Conservation (phyloP, 2,797 vertebrate species). For the Eulemur mongoz region DNA sequence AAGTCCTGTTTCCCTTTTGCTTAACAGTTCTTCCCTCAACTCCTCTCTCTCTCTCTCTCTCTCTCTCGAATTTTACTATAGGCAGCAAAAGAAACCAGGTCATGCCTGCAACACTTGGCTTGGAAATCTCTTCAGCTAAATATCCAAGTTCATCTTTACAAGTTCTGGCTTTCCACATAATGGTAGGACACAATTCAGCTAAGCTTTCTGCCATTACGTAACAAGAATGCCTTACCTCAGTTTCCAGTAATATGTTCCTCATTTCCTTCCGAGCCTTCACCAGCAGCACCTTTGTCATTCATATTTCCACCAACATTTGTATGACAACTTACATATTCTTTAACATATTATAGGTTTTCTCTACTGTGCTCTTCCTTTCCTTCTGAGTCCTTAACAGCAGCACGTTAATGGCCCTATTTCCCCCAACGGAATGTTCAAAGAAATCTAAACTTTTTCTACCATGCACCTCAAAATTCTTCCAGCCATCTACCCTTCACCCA, state of each 20-base stretch:
- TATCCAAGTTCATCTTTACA: no score
- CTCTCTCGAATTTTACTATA: neutral
- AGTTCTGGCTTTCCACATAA: neutral
- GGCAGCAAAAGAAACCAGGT: neutral
- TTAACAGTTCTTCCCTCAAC: neutral
- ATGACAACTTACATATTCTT: neutral
- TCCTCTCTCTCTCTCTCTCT: neutral
- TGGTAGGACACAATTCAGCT: neutral
- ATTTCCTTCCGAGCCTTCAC: neutral
- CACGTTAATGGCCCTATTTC: neutral
- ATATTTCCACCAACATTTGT: neutral
- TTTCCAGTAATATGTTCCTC: neutral
- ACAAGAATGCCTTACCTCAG: neutral
- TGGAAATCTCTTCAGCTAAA: neutral
- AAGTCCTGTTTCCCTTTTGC: neutral
- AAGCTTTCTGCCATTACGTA: neutral
- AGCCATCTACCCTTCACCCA: neutral
- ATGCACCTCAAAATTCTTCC: neutral
- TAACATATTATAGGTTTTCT: neutral
- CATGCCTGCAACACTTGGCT: neutral
- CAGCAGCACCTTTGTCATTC: neutral
- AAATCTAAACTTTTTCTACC: neutral
- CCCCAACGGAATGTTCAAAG: neutral
- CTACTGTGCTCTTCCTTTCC: neutral
- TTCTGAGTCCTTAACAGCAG: neutral